Percentiles rank a stretch among this genome's conserved stretches.
phyloP scores from a whole-genome alignment of 2,113 vertebrate genomes.

The Mystacornis crossleyi region DNA sequence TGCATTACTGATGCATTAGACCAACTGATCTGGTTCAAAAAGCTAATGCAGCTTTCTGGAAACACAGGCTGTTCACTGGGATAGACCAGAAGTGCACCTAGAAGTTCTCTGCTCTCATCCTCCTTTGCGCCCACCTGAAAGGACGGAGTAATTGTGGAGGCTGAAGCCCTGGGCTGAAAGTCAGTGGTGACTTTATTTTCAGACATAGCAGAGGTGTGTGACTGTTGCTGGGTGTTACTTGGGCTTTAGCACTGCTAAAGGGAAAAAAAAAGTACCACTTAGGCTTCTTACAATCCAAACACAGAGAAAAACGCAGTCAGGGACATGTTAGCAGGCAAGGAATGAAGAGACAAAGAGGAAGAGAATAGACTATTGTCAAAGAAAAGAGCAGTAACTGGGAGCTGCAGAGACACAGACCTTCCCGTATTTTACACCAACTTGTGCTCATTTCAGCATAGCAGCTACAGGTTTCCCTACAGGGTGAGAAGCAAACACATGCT shows the following conservation, averaged over 20 bases:
- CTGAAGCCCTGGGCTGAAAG: background rate
- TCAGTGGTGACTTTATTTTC: accelerated
- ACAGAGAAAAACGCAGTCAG: background rate
- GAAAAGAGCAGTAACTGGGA: background rate
- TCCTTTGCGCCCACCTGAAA: background rate
- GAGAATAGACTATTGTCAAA: background rate
- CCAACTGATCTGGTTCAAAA: background rate
- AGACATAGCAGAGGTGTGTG: background rate
- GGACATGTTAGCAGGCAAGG: background rate
- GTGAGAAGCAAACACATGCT: background rate
- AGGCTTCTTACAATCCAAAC: background rate
- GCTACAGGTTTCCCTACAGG: background rate
- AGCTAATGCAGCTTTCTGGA: background rate
- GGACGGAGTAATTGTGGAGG: background rate
- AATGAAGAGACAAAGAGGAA: background rate
- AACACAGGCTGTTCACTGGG: background rate
- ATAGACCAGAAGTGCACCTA: background rate
- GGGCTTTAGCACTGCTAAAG: background rate
- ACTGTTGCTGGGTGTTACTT: background rate
- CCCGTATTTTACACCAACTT: background rate
- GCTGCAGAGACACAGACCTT: background rate
- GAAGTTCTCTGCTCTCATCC: background rate
- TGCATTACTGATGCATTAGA: background rate
- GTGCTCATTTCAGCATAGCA: background rate
- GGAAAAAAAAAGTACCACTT: background rate